Evolutionary conservation across 2,113 vertebrate genomes (phyloP).

Genomic region (Gymnobelideus leadbeateri): DNA sequence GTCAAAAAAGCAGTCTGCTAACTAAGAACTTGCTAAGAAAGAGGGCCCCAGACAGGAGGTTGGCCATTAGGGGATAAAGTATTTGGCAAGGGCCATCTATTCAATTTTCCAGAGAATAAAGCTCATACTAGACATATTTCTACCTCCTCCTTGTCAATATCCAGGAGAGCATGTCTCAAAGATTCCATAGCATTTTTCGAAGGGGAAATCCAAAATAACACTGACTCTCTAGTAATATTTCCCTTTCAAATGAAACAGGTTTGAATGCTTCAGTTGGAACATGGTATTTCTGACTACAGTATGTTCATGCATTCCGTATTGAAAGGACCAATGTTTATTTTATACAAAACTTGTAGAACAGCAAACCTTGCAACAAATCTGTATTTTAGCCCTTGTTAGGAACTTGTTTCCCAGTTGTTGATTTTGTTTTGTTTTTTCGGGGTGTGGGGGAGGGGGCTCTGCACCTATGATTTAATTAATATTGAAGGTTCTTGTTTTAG

Average conservation of each 20-base stretch:
- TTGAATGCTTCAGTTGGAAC: conserved; percentile 48
- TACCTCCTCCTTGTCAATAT: neutral
- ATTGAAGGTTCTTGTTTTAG: neutral
- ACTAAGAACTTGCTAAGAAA: neutral
- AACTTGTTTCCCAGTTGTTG: neutral
- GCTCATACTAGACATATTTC: neutral
- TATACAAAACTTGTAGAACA: conserved; percentile 18
- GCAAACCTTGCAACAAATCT: conserved; percentile 34
- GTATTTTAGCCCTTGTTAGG: neutral
- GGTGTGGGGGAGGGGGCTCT: neutral
- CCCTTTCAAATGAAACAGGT: conserved; percentile 34
- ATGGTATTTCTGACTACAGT: conserved; percentile 37
- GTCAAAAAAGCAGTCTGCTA: neutral
- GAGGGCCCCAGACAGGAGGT: neutral
- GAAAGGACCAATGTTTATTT: conserved; percentile 48
- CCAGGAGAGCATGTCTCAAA: neutral
- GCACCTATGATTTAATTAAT: neutral
- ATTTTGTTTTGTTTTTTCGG: neutral
- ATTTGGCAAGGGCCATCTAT: neutral
- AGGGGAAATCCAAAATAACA: neutral
- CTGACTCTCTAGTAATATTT: neutral
- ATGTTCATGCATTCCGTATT: conserved; percentile 40
- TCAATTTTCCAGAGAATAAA: neutral
- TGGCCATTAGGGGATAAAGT: neutral
- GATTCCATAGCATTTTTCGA: neutral